Evolutionary conservation across 2,113 vertebrate genomes (phyloP).

Genomic region (Willisornis vidua): DNA sequence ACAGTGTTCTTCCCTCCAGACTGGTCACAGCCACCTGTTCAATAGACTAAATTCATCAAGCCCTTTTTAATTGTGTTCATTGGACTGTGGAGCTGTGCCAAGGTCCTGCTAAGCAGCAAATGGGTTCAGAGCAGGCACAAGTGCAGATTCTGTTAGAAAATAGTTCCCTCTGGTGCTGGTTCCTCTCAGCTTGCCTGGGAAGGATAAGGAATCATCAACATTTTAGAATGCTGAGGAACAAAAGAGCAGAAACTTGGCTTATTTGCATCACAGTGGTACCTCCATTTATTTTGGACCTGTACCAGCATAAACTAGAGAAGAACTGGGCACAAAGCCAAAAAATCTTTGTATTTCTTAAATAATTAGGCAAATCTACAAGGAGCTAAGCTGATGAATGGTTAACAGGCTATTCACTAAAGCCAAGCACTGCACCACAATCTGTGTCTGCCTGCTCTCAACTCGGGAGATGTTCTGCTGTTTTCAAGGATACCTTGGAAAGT

Average conservation of each 20-base stretch:
- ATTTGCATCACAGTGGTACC: neutral
- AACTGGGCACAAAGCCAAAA: constrained; percentile 6
- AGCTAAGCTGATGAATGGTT: constrained; percentile 1
- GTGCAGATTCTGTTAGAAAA: neutral
- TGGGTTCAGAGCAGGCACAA: constrained; percentile 22
- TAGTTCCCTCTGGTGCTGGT: constrained; percentile 16
- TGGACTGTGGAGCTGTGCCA: constrained; percentile 23
- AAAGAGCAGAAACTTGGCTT: constrained; percentile 19
- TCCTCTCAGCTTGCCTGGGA: constrained; percentile 3
- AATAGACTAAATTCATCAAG: neutral
- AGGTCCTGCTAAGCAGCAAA: constrained; percentile 30
- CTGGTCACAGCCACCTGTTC: neutral
- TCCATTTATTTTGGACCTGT: constrained; percentile 23
- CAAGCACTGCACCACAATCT: neutral
- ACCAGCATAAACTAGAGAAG: neutral
- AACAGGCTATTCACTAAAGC: neutral
- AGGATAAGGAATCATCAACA: constrained; percentile 6
- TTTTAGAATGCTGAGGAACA: neutral
- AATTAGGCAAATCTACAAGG: neutral
- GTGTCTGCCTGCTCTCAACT: neutral
- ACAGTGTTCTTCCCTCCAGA: neutral
- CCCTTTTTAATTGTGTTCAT: neutral
- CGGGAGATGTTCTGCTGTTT: neutral
- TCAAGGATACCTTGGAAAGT: neutral
- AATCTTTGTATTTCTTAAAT: constrained; percentile 27